phyloP scores from a whole-genome alignment of 2,888 invertebrate genomes.

The Lacanobia oleracea region DNA sequence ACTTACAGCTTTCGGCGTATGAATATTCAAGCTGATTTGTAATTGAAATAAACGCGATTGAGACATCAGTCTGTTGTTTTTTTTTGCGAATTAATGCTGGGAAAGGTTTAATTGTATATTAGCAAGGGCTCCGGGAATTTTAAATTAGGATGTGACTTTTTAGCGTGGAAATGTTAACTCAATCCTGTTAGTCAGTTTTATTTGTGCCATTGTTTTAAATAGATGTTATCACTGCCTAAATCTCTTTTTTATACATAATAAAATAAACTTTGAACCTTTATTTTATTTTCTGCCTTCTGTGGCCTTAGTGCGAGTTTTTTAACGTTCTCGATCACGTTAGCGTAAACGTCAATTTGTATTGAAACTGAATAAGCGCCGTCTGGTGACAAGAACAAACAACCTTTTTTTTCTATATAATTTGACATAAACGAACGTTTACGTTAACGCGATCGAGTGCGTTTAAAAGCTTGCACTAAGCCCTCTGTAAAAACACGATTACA shows the following conservation, averaged over 20 bases:
- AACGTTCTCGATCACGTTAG: no score
- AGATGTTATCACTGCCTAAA: neutral
- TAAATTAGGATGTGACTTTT: constrained; percentile 36
- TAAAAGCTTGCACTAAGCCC: no score
- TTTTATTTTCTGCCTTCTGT: neutral
- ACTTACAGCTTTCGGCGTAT: constrained; percentile 74
- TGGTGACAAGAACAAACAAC: no score
- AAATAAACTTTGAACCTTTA: neutral
- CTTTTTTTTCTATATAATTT: no score
- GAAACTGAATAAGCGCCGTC: no score
- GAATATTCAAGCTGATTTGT: constrained; percentile 82
- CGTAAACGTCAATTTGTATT: no score
- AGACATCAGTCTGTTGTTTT: constrained; percentile 60
- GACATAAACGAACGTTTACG: no score
- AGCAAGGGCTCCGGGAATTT: constrained; percentile 34
- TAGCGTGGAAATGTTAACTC: constrained; percentile 20
- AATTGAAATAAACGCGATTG: constrained; percentile 67
- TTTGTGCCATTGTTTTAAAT: constrained; percentile 34
- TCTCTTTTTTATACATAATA: neutral
- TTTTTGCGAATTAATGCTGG: constrained; percentile 61
- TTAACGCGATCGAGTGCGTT: no score
- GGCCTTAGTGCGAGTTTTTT: no score
- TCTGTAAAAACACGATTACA: neutral
- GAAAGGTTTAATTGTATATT: constrained; percentile 58
- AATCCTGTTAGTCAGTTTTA: constrained; percentile 15